These are phyloP conservation scores for Cephus nigrinus DNA, from an alignment of 2,888 invertebrate genomes.

Conservation along the genomic window DNA sequence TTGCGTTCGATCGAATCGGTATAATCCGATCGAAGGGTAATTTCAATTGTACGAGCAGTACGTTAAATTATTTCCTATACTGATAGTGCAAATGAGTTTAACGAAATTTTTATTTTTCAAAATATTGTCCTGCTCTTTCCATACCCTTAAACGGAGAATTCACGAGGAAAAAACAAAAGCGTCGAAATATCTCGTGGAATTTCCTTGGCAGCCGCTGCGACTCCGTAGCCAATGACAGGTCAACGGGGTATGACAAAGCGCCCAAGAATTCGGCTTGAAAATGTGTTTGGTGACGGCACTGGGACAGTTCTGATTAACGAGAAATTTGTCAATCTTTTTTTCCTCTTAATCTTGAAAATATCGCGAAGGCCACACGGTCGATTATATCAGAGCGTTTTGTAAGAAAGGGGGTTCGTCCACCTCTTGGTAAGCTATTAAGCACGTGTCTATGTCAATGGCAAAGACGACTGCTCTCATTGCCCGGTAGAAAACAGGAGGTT, in stretches of 20 bases:
- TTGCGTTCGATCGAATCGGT: background rate
- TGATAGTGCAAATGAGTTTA: too few species aligned
- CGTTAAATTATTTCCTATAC: background rate
- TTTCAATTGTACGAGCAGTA: background rate
- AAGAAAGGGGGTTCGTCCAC: background rate
- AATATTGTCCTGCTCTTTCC: background rate
- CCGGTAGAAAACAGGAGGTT: background rate
- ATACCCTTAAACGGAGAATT: background rate
- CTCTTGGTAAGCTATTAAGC: background rate
- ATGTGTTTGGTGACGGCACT: background rate
- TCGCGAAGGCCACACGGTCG: background rate
- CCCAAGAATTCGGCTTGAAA: background rate
- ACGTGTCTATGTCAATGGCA: constrained; percentile 1
- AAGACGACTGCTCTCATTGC: background rate
- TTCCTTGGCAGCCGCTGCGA: background rate
- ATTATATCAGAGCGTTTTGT: constrained; percentile 2
- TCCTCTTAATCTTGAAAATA: background rate
- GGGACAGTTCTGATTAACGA: background rate
- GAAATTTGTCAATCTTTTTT: background rate
- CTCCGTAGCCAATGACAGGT: background rate
- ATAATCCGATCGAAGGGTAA: background rate
- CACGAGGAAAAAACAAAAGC: background rate
- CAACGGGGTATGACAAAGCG: background rate
- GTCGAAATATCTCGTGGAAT: background rate
- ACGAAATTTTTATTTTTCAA: background rate